Conservation (phyloP, 2,113 vertebrate species). For the Urocitellus parryii region DNA sequence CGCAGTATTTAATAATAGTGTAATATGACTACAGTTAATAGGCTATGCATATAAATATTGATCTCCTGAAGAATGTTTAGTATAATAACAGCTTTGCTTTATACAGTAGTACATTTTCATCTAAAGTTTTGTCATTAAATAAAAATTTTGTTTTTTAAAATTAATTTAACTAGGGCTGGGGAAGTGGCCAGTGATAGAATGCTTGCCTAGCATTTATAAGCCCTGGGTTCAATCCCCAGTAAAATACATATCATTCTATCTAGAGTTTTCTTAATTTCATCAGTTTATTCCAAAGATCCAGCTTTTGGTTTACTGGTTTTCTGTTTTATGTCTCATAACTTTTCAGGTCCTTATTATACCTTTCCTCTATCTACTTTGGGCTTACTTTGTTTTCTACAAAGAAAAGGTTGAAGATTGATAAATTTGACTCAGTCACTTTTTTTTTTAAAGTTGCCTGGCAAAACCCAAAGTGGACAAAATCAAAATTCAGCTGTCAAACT, state of each 20-base stretch:
- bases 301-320: conserved; percentile 19
- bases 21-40: conserved; percentile 88
- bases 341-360: not conserved
- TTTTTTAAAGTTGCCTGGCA: not conserved
- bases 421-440: not conserved
- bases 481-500: not conserved
- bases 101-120: conserved; percentile 81
- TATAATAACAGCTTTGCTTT: conserved; percentile 87
- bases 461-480: not conserved
- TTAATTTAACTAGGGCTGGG: not conserved
- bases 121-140: conserved; percentile 79
- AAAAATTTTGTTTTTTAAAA: not conserved
- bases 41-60: conserved; percentile 89
- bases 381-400: conserved; percentile 3
- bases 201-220: too few relatives aligned
- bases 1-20: conserved; percentile 81
- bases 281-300: not conserved
- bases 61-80: conserved; percentile 87
- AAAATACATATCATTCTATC: not conserved
- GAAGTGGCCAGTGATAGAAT: too few relatives aligned
- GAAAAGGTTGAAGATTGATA: not conserved
- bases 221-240: too few relatives aligned
- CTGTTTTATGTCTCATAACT: not conserved
- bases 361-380: not conserved
- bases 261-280: not conserved